These are phyloP conservation scores for Enhydra lutris DNA, from an alignment of 2,113 vertebrate genomes.

Conservation along the genomic window DNA sequence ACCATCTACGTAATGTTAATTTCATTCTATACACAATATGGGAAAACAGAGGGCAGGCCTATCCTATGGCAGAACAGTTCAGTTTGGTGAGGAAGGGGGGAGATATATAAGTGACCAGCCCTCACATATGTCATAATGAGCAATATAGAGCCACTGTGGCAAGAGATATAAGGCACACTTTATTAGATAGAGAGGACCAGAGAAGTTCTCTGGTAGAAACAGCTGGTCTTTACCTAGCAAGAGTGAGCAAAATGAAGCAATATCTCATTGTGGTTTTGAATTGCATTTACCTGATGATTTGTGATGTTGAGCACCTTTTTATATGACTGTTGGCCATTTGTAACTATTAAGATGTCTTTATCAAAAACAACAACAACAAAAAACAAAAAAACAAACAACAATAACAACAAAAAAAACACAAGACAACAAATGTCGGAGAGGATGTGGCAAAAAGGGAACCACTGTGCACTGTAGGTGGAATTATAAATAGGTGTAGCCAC, in stretches of 20 bases:
- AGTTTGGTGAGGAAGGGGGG: background rate
- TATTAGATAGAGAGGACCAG: background rate
- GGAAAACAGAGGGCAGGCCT: background rate
- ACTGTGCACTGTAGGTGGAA: background rate
- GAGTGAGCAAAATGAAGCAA: background rate
- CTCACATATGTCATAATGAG: background rate
- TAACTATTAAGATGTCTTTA: background rate
- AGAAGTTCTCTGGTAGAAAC: background rate
- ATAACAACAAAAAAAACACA: background rate
- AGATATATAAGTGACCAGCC: background rate
- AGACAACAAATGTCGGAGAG: background rate
- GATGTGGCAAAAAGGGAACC: background rate
- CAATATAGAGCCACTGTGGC: rapidly evolving
- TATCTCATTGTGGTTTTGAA: background rate
- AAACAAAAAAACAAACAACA: too few relatives aligned
- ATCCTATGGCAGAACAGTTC: background rate
- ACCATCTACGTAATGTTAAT: background rate
- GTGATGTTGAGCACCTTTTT: background rate
- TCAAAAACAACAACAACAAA: background rate
- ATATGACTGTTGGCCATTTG: background rate
- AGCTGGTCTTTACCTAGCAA: background rate
- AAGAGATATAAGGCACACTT: background rate
- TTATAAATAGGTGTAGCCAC: background rate
- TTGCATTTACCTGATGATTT: background rate
- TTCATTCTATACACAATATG: background rate